Base-by-base conservation (phyloP, 2,797 vertebrate genomes). In the Gambelia wislizenii region DNA sequence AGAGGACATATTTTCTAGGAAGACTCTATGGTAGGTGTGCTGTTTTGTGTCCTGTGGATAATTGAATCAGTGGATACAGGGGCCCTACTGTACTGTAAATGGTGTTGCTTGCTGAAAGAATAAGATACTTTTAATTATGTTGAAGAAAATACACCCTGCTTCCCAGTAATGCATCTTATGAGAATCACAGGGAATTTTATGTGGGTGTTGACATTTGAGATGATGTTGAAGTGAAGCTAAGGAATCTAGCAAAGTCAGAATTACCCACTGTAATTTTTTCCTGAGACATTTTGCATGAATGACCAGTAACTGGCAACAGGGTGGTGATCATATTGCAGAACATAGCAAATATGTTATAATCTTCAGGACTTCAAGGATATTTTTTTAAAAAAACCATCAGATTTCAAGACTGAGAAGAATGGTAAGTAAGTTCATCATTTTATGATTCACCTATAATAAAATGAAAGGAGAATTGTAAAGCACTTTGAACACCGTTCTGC, bases 241-340 rank as follows among this genome's bases (percentile, higher is more conserved):
- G n/a, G 42, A 64, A 52, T 42, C 33, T 83, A 42, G 54, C 39
- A 83, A n/a, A 74, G 86, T 75, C 79, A 82, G 69, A 42, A 82
- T 82, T 74, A 82, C 79, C 82, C 78, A 82, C 52, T 59, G 39
- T 82, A 30, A 74, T 20, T 75, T 75, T 75, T 69, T 83, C 79
- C 39, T 42, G 61, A 87, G 79, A 83, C 39, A 64, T 88, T 74
- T 83, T 42, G 36, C 30, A 75, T 30, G 69, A 74, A 82, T 64
- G 70, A 27, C 80, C 78, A 61, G 72, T 74, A 47, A 20, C 87
- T 76, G 80, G 22, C 69, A 83, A 75, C 56, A 83, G 39, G 33
- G 30, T 22, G 70, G 70, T 39, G 33, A 70, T 18, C 9, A 30
- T 64, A 27, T 83, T 49, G 44, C 42, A 82, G 52, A 61, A 22